phyloP scores from a whole-genome alignment of 1,140 invertebrate species.

The Platyscapa corneri region DNA sequence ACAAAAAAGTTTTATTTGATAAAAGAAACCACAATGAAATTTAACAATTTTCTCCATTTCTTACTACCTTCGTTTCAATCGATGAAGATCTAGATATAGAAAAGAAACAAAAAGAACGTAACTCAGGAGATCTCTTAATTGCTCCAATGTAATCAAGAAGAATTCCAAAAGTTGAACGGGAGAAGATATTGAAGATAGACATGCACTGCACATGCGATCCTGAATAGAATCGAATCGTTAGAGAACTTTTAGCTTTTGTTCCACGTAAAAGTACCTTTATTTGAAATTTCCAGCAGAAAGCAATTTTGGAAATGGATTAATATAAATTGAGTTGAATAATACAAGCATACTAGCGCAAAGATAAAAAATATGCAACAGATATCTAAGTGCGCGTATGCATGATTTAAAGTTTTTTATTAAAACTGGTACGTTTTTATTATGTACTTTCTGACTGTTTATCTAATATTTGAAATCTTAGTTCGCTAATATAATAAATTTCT shows the following conservation, averaged over 20 bases:
- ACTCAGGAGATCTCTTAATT: constrained; percentile 56
- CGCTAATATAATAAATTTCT: no score
- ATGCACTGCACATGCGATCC: constrained; percentile 18
- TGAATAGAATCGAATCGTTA: constrained; percentile 50
- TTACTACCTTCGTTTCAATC: constrained; percentile 23
- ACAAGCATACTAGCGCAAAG: background rate
- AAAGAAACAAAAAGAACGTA: constrained; percentile 40
- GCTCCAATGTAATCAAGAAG: constrained; percentile 58
- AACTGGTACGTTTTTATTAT: no score
- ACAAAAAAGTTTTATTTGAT: constrained; percentile 43
- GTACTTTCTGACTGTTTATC: no score
- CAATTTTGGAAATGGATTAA: no score
- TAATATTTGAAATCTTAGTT: no score
- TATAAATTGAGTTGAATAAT: no score
- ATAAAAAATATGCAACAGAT: constrained; percentile 17
- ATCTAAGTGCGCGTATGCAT: no score
- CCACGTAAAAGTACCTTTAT: no score
- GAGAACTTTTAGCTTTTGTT: constrained; percentile 10
- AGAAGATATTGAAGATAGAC: constrained; percentile 25
- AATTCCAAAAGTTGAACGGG: constrained; percentile 41
- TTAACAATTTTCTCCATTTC: constrained; percentile 46
- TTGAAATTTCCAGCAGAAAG: no score
- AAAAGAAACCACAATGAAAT: constrained; percentile 54
- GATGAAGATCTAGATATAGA: constrained; percentile 54
- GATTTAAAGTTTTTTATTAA: no score